Conservation (phyloP, 2,113 vertebrate species). For the Macrotis lagotis region DNA sequence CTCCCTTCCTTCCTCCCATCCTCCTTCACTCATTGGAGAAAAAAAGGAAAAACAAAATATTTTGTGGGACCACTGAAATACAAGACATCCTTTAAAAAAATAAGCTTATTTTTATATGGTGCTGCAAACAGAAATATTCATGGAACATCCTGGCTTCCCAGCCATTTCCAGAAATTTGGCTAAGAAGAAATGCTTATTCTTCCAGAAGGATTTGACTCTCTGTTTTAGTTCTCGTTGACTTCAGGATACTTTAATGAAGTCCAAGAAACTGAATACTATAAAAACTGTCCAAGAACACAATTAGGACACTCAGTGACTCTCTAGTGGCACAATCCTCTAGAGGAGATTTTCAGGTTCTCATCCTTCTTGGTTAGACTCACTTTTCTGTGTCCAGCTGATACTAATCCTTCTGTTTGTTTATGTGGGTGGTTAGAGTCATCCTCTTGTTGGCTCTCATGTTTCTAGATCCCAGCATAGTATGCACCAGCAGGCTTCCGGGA, state of each 20-base stretch:
- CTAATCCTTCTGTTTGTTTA: constrained; percentile 42
- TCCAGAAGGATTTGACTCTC: constrained; percentile 28
- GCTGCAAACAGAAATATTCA: constrained; percentile 1
- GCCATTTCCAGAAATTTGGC: constrained; percentile 52
- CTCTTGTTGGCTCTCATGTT: constrained; percentile 25
- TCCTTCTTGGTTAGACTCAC: background rate
- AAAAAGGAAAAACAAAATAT: background rate
- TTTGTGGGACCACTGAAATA: background rate
- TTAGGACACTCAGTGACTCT: background rate
- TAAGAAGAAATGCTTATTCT: constrained; percentile 19
- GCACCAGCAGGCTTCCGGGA: constrained; percentile 35
- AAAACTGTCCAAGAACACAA: background rate
- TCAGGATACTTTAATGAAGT: constrained; percentile 11
- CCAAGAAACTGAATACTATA: background rate
- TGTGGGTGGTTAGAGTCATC: constrained; percentile 20
- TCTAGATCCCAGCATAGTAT: constrained; percentile 39
- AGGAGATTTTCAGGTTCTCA: background rate
- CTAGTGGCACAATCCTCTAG: background rate
- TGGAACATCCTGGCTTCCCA: constrained; percentile 12
- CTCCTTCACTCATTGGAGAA: background rate
- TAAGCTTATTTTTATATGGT: background rate
- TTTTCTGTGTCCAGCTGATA: background rate
- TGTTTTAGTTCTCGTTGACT: constrained; percentile 3
- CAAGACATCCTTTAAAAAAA: background rate
- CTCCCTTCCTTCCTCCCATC: background rate